Evolutionary conservation across 2,888 invertebrate species (phyloP).

Genomic region (Lycia hirtaria): DNA sequence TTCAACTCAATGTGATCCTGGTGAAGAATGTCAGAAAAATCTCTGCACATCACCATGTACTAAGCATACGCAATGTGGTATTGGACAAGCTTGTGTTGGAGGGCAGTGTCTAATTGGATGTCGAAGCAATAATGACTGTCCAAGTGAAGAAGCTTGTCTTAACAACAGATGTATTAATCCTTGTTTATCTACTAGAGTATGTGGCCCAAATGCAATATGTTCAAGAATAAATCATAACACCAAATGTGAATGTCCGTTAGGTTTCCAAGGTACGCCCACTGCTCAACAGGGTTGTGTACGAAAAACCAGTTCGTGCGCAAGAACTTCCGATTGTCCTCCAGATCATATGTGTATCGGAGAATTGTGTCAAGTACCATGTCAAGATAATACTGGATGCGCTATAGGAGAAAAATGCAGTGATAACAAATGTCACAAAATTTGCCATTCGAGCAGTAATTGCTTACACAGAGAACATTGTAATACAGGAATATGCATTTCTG

Average conservation of each 20-base stretch:
- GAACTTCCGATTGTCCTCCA: slow-evolving; percentile 89
- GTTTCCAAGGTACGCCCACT: slow-evolving; percentile 94
- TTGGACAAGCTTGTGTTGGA: slow-evolving; percentile 91
- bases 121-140: slow-evolving; percentile 93
- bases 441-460: slow-evolving; percentile 95
- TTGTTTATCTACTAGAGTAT: slow-evolving; percentile 90
- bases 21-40: slow-evolving; percentile 91
- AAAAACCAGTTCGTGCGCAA: slow-evolving; percentile 89
- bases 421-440: slow-evolving; percentile 92
- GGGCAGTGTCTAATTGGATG: slow-evolving; percentile 94
- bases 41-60: slow-evolving; percentile 92
- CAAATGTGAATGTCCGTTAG: slow-evolving; percentile 92
- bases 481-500: slow-evolving; percentile 92
- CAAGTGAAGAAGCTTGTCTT: slow-evolving; percentile 91
- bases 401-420: slow-evolving; percentile 93
- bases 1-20: slow-evolving; percentile 90
- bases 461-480: slow-evolving; percentile 95
- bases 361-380: slow-evolving; percentile 92
- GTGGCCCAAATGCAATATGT: slow-evolving; percentile 94
- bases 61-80: slow-evolving; percentile 92
- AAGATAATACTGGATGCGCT: slow-evolving; percentile 90
- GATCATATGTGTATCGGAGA: slow-evolving; percentile 92
- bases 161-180: slow-evolving; percentile 94
- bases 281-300: slow-evolving; percentile 96
- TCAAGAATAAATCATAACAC: slow-evolving; percentile 90